Percentiles rank a stretch among this genome's conserved stretches.
phyloP scores from a whole-genome alignment of 2,888 invertebrate species.

The Zaprionus obscuricornis region DNA sequence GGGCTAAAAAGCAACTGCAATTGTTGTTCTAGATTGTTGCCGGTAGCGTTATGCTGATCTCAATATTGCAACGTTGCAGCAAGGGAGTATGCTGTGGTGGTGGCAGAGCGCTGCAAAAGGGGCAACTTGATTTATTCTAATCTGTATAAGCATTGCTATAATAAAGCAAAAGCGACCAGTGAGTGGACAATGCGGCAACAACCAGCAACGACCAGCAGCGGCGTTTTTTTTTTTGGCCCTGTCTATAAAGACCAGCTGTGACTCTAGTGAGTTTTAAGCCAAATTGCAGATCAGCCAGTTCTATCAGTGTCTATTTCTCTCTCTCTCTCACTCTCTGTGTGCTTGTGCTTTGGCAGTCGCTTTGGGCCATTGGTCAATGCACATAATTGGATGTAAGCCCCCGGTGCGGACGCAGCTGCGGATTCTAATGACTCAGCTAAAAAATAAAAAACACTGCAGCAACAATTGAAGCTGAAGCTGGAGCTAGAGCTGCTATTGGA shows the following conservation, averaged over 20 bases:
- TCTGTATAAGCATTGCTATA: constrained; percentile 78
- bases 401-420: constrained; percentile 69
- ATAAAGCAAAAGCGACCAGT: constrained; percentile 73
- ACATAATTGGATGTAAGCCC: constrained; percentile 70
- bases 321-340: constrained; percentile 8
- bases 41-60: constrained; percentile 70
- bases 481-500: too few relatives aligned
- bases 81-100: constrained; percentile 3
- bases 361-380: constrained; percentile 59
- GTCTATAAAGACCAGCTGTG: constrained; percentile 27
- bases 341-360: constrained; percentile 30
- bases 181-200: constrained; percentile 74
- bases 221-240: constrained; percentile 61
- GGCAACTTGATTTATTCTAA: constrained; percentile 74
- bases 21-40: constrained; percentile 58
- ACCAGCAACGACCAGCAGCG: too few relatives aligned
- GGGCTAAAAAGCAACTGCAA: constrained; percentile 34
- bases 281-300: constrained; percentile 63
- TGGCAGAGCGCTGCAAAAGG: constrained; percentile 1
- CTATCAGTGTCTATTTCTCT: background rate
- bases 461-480: background rate
- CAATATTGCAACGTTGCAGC: too few relatives aligned
- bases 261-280: constrained; percentile 26
- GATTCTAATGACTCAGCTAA: constrained; percentile 74
- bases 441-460: constrained; percentile 9